These are phyloP conservation scores for Onychomys leucogaster DNA, from an alignment of 2,797 vertebrate species.

Conservation along the genomic window DNA sequence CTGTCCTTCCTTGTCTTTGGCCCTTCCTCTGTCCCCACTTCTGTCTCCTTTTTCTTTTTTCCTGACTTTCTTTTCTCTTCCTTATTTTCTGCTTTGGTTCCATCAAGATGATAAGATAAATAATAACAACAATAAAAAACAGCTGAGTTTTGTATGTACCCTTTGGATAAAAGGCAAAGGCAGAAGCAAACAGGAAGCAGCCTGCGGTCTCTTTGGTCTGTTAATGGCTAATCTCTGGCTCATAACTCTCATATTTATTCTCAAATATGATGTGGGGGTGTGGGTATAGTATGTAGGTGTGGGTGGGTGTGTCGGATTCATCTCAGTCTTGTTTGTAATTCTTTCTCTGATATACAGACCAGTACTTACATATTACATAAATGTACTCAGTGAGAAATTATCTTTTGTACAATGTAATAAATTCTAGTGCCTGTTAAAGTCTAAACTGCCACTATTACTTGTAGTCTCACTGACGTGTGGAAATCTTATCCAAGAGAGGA, in stretches of 20 bases:
- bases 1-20: not conserved
- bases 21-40: not conserved
- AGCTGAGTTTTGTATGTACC: not conserved
- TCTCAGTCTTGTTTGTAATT: not conserved
- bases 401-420: not conserved
- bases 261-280: not conserved
- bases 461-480: not conserved
- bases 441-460: not conserved
- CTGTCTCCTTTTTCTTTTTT: not conserved
- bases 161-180: not conserved
- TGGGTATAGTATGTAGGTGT: no score
- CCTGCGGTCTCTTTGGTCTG: not conserved
- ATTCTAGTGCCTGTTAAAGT: not conserved
- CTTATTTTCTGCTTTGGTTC: not conserved
- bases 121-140: not conserved
- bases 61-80: no score
- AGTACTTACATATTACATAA: not conserved
- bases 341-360: not conserved
- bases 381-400: conserved; percentile 3
- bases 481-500: not conserved
- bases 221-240: not conserved
- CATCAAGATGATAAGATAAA: not conserved
- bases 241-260: not conserved
- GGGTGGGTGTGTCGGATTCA: not conserved
- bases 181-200: not conserved